Base-by-base conservation (phyloP, 2,888 invertebrate species). In the Cyrtodaria siliqua region DNA sequence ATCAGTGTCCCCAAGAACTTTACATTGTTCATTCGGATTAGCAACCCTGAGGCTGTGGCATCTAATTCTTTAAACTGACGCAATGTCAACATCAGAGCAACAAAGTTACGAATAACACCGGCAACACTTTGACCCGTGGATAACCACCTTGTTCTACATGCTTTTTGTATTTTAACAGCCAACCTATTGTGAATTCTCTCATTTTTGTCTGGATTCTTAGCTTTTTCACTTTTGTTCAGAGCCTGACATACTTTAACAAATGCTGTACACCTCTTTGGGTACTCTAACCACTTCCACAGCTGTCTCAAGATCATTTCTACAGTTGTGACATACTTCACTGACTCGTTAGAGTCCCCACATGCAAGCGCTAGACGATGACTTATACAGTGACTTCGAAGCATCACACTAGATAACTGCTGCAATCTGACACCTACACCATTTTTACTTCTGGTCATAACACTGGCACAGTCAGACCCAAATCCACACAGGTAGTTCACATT, bases 71-170 rank as follows among this genome's bases (percentile, higher is more conserved):
- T n/a, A n/a, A n/a, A n/a, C n/a, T n/a, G n/a, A n/a, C n/a, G n/a
- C n/a, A n/a, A n/a, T n/a, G n/a, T n/a, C n/a, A n/a, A n/a, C n/a
- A n/a, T n/a, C n/a, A n/a, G n/a, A n/a, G n/a, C n/a, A n/a, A n/a
- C n/a, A n/a, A 44, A 23, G 29, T 64, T 56, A 16, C 27, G 18
- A 33, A 2, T 33, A 2, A 12, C 56, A n/a, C n/a, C 47, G 3
- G 24, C 27, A 44, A 64, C 23, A 29, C 55, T 55, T n/a, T 55
- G 64, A 12, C 56, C 64, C 12, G 56, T 55, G 16, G 64, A 64
- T 20, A 64, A 23, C 64, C 64, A 64, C 33, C 64, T 53, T 42
- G 56, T 64, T 12, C 55, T n/a, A 20, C 64, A 64, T 8, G 64
- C 56, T 27, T 64, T 64, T 47, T 64, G 9, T 44, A n/a, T 18